These are phyloP conservation scores for Lasioglossum zephyrum DNA, from an alignment of 2,888 invertebrate genomes.

Conservation along the genomic window DNA sequence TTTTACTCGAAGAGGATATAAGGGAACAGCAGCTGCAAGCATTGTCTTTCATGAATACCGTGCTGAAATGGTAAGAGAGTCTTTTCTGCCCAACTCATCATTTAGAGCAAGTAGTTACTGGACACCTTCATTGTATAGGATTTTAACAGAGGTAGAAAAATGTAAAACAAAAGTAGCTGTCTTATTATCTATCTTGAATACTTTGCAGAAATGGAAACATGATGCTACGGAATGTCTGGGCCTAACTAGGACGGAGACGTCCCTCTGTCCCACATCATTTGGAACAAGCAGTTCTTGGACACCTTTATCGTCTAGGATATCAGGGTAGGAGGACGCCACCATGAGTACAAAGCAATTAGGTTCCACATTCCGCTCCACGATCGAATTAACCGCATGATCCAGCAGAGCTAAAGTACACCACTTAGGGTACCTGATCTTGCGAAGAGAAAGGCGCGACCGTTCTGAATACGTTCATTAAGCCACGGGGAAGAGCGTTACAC, in stretches of 20 bases:
- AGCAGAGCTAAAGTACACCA: not conserved
- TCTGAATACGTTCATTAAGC: constrained; percentile 63
- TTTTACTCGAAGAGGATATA: not conserved
- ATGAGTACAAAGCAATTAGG: not conserved
- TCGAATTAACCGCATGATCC: not conserved
- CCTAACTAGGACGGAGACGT: not conserved
- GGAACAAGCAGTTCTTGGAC: not conserved
- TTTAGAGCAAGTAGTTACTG: not conserved
- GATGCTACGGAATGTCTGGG: not conserved
- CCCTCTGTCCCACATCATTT: not conserved
- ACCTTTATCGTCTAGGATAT: not conserved
- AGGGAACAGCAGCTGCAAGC: not conserved
- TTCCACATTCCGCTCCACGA: not conserved
- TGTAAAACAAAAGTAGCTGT: too few species aligned
- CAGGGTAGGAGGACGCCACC: not conserved
- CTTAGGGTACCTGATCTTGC: not conserved
- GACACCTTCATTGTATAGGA: not conserved
- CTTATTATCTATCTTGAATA: not conserved
- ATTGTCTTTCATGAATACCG: not conserved
- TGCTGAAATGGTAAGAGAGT: not conserved
- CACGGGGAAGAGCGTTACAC: constrained; percentile 46
- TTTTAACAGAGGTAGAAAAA: not conserved
- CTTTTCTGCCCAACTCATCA: not conserved
- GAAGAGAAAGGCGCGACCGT: constrained; percentile 34
- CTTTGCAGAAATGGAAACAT: not conserved